These are phyloP conservation scores for Syrrhaptes paradoxus DNA, from an alignment of 2,113 vertebrate species.

Conservation along the genomic window DNA sequence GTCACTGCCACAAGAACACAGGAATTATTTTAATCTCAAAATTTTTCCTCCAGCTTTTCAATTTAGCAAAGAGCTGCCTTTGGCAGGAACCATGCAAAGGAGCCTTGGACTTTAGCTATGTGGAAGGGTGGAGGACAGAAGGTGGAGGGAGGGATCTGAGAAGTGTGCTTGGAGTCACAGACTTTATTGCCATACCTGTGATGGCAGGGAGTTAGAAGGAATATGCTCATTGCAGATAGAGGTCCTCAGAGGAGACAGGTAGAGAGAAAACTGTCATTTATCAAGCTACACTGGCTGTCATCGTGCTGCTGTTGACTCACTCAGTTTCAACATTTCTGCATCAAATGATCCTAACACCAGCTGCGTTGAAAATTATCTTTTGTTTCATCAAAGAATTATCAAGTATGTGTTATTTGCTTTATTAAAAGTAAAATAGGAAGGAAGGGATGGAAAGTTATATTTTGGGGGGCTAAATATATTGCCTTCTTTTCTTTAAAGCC, in stretches of 20 bases:
- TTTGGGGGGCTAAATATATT: background rate
- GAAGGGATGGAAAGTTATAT: background rate
- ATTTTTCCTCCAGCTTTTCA: constrained; percentile 5
- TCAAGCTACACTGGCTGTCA: background rate
- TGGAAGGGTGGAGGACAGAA: background rate
- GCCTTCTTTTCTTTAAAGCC: background rate
- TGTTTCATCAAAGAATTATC: background rate
- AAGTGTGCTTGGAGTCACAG: background rate
- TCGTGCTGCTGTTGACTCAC: background rate
- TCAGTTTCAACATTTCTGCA: background rate
- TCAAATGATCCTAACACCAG: background rate
- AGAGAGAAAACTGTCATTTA: background rate
- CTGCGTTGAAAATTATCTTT: background rate
- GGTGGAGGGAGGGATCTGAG: background rate
- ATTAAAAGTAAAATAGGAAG: background rate
- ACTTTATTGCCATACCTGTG: background rate
- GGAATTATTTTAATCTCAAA: constrained; percentile 19
- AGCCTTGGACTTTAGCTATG: background rate
- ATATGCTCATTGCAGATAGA: background rate
- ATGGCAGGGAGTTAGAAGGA: background rate
- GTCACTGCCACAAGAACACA: background rate
- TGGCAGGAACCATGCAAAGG: background rate
- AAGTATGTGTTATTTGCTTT: background rate
- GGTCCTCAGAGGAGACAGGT: background rate
- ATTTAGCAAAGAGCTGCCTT: background rate